These are phyloP conservation scores for Neelides folsomi DNA, from an alignment of 2,888 invertebrate species.

Conservation along the genomic window DNA sequence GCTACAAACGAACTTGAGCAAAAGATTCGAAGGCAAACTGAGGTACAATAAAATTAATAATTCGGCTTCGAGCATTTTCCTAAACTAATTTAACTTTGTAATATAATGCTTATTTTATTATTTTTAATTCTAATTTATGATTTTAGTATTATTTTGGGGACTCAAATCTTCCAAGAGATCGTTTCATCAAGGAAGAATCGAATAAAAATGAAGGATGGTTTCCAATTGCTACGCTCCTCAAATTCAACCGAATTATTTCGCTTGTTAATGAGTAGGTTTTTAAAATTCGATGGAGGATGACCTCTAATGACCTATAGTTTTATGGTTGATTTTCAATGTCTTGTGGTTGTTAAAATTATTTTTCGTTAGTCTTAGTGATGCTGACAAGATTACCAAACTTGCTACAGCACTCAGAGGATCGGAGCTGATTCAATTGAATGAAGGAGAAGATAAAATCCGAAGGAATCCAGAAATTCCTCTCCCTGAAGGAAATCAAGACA, in stretches of 20 bases:
- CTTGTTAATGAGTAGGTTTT: conserved; percentile 18
- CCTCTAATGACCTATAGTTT: too few relatives aligned
- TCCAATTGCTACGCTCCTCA: conserved; percentile 63
- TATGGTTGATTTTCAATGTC: too few relatives aligned
- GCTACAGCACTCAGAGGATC: conserved; percentile 18
- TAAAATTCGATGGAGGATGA: too few relatives aligned
- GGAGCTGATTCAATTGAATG: conserved; percentile 44
- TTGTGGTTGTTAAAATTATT: too few relatives aligned
- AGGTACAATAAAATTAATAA: too few relatives aligned
- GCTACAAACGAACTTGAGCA: too few relatives aligned
- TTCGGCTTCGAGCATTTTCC: too few relatives aligned
- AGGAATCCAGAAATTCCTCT: conserved; percentile 58
- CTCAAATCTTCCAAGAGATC: conserved; percentile 78
- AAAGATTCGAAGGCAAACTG: too few relatives aligned
- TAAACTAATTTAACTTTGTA: too few relatives aligned
- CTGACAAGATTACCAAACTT: conserved; percentile 11
- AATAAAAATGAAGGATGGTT: conserved; percentile 85
- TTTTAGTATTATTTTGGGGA: conserved; percentile 70
- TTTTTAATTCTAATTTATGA: conserved; percentile 17
- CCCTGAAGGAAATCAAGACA: conserved; percentile 70
- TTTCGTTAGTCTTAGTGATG: conserved; percentile 11
- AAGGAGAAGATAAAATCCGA: conserved; percentile 57
- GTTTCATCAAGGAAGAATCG: conserved; percentile 77
- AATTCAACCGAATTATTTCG: conserved; percentile 57
- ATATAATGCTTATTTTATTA: too few relatives aligned